Conservation (phyloP, 2,888 invertebrate species). For the Cyrtodaria siliqua region DNA sequence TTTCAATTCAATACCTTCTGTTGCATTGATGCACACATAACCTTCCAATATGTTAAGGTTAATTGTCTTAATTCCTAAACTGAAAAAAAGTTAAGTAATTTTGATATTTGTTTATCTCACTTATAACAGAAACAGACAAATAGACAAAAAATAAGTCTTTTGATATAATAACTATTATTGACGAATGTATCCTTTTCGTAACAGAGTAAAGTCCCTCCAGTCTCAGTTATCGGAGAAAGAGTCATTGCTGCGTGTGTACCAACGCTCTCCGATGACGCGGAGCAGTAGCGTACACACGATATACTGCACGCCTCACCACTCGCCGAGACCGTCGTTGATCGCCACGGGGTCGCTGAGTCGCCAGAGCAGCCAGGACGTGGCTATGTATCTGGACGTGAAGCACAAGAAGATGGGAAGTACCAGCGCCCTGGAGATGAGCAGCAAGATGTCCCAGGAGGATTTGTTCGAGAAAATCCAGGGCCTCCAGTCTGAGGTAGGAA, state of each 20-base stretch:
- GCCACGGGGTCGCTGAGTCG: constrained; percentile 71
- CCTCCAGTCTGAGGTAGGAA: constrained; percentile 64
- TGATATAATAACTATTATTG: no score
- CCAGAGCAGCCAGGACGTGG: constrained; percentile 67
- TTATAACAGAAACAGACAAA: not conserved
- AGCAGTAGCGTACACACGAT: constrained; percentile 82
- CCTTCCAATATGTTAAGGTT: no score
- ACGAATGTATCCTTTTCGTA: no score
- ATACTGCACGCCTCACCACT: constrained; percentile 82
- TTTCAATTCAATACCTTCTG: no score
- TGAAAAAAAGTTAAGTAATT: not conserved
- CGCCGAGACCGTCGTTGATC: constrained; percentile 82
- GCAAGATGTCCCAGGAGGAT: constrained; percentile 67
- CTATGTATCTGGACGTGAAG: constrained; percentile 67
- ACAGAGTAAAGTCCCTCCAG: constrained; percentile 92
- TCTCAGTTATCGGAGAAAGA: constrained; percentile 95
- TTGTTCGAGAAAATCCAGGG: constrained; percentile 66
- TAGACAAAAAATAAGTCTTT: no score
- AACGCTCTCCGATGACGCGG: constrained; percentile 86
- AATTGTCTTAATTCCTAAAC: no score
- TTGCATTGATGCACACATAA: no score
- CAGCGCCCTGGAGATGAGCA: constrained; percentile 68
- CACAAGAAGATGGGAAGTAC: constrained; percentile 80
- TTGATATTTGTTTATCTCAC: not conserved
- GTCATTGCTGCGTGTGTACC: constrained; percentile 95